phyloP scores from a whole-genome alignment of 64 coral and sea anemone genomes.

The Pachyseris speciosa region DNA sequence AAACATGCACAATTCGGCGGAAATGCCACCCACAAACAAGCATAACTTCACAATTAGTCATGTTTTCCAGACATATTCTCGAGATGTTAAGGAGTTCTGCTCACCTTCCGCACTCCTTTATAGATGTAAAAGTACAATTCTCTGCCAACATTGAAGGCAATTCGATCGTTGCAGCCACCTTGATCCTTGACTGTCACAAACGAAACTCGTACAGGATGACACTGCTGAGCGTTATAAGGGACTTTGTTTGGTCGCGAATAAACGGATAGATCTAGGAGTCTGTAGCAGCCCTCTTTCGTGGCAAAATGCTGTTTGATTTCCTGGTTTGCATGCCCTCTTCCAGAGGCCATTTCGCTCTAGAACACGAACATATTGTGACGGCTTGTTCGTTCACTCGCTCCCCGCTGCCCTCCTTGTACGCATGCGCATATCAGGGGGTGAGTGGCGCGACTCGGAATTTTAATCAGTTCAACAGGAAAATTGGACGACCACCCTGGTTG shows the following conservation, averaged over 20 bases:
- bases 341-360: constrained; percentile 79
- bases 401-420: neutral
- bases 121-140: constrained; percentile 99
- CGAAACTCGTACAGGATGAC: constrained; percentile 92
- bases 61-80: neutral
- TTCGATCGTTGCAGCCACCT: constrained; percentile 89
- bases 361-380: constrained; percentile 16
- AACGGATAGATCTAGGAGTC: constrained; percentile 91
- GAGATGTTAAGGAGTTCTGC: neutral
- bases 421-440: constrained; percentile 22
- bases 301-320: constrained; percentile 95
- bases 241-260: constrained; percentile 97
- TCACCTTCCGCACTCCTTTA: constrained; percentile 98
- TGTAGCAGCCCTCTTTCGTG: constrained; percentile 98
- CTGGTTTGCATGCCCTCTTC: constrained; percentile 73
- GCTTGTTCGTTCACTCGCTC: constrained; percentile 11
- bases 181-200: constrained; percentile 98
- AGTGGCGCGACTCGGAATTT: neutral
- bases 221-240: constrained; percentile 95
- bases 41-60: neutral
- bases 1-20: neutral
- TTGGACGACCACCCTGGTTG: neutral
- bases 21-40: neutral
- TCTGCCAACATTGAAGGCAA: constrained; percentile 99
- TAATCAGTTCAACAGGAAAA: neutral